Evolutionary conservation across 2,797 vertebrate genomes (phyloP), one percentile per base, ranked within the genome.

Genomic region (Clarias fuscus): DNA sequence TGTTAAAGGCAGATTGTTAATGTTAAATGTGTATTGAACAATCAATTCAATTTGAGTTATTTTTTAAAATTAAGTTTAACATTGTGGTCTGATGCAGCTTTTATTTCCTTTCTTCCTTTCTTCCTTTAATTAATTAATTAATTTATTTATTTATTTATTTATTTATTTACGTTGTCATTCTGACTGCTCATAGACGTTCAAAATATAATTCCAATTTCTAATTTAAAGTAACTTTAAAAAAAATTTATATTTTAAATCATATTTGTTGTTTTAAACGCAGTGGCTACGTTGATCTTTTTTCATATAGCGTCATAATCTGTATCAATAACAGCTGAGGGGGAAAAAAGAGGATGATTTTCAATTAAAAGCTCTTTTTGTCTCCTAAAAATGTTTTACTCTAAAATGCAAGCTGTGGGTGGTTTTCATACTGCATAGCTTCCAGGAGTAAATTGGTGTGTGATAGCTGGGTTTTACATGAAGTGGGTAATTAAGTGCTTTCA

Each of bases 381-480:
- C 62, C 3, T 17, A 15, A 81, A 8, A 30, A 81, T 81, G 7
- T 43, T 65, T 61, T 18, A 37, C 61, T 81, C 62, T 65, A 24
- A 81, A 62, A 18, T 37, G 30, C 13, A 40, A 82, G 33, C 40
- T 43, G 82, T 61, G 22, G 2, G 48, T 70, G 30, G 33, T 80
- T 80, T 27, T 61, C 33, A 48, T 30, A n/a, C 13, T 81, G 56
- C 59, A 14, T 30, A 27, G 40, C 5, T 73, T 33, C 40, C 78
- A 53, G 67, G 27, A 81, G 67, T 86, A 65, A 33, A 70, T 61
- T 81, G 58, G 8, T 59, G 67, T 61, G 17, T 64, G 77, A 80
- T 85, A 62, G 24, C 53, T 48, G 76, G 70, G 53, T 71, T 85
- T 80, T 53, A 80, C 10, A 80, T 80, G 64, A 68, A 71, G n/a